Evolutionary conservation across 1,140 invertebrate genomes (phyloP), one percentile per base, ranked within the genome.

Genomic region (Drosophila paulistorum): DNA sequence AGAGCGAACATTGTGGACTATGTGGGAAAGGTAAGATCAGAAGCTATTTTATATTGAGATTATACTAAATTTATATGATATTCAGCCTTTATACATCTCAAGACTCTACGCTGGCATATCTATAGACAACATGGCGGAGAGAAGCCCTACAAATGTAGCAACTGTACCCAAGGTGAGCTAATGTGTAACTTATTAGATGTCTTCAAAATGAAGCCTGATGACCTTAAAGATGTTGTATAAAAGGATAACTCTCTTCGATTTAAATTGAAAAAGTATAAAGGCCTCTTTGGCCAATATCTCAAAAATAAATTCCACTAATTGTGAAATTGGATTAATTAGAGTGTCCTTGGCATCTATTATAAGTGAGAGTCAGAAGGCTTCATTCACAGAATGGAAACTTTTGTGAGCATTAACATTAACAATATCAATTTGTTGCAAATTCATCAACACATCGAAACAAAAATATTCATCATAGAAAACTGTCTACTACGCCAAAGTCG

Each of bases 41-140:
- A 11, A 7, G 13, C 0, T 30, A 3, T 11, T 45, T 14, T 10
- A 0, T 26, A 7, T 33, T 26, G 0, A 5, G 30, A 11, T 57
- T 62, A n/a, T 13, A 11, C 23, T 48, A 30, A 37, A 33, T 14
- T 13, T 7, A 1, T 7, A 13, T 20, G 13, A 20, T 35, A 7
- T 41, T n/a, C 13, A 91, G 90, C 90, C 33, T 91, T 91, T 26
- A 89, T 89, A 30, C 90, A 91, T 42, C 76, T 91, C 6, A 91
- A 91, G 57, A 91, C 85, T 6, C 71, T 91, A 23, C 83, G 90
- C 6, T 91, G 90, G 90, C 90, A 91, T 60, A 90, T 91, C 30
- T 91, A 85, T 68, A 60, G 81, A 35, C 80, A 91, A 45, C 90
- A 91, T 60, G 90, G 90, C 33, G 90, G 90, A 1, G 90, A 91